Evolutionary conservation across 2,113 vertebrate genomes (phyloP).

Genomic region (Synodontis membranacea): DNA sequence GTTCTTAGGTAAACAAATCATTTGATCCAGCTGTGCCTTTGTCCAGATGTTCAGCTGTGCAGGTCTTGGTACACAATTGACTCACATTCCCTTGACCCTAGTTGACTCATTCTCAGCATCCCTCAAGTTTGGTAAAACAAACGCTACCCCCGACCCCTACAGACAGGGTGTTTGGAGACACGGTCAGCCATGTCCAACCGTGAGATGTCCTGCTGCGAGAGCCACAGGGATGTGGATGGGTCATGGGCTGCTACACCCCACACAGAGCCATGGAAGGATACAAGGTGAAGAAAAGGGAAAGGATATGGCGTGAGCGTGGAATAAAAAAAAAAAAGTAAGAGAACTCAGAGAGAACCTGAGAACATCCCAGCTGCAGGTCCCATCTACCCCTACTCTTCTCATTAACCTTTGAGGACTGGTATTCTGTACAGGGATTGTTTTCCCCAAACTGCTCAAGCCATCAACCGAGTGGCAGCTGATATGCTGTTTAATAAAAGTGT

Average conservation of each 20-base stretch:
- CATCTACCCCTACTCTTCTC: slow-evolving; percentile 61
- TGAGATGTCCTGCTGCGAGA: slow-evolving; percentile 55
- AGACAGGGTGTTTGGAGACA: slow-evolving; percentile 69
- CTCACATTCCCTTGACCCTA: slow-evolving; percentile 62
- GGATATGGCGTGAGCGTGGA: background rate
- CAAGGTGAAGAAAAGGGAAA: slow-evolving; percentile 41
- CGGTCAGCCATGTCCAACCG: slow-evolving; percentile 62
- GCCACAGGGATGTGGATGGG: slow-evolving; percentile 44
- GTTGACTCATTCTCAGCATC: slow-evolving; percentile 69
- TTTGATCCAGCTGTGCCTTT: slow-evolving; percentile 27
- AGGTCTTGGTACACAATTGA: slow-evolving; percentile 46
- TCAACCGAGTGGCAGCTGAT: slow-evolving; percentile 29
- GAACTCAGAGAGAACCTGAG: slow-evolving; percentile 13
- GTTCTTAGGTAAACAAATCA: slow-evolving; percentile 10
- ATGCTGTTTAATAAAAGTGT: slow-evolving; percentile 40
- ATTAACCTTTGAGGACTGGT: slow-evolving; percentile 56
- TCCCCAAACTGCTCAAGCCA: slow-evolving; percentile 37
- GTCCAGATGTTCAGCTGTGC: slow-evolving; percentile 28
- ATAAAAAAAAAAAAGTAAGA: slow-evolving; percentile 6
- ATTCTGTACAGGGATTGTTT: slow-evolving; percentile 43
- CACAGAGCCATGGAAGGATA: slow-evolving; percentile 42
- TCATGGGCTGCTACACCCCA: slow-evolving; percentile 49
- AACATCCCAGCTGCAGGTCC: slow-evolving; percentile 49
- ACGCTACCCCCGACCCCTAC: slow-evolving; percentile 49
- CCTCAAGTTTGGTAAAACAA: slow-evolving; percentile 73